Conservation (phyloP, 2,797 vertebrate species). For the Zalophus californianus region DNA sequence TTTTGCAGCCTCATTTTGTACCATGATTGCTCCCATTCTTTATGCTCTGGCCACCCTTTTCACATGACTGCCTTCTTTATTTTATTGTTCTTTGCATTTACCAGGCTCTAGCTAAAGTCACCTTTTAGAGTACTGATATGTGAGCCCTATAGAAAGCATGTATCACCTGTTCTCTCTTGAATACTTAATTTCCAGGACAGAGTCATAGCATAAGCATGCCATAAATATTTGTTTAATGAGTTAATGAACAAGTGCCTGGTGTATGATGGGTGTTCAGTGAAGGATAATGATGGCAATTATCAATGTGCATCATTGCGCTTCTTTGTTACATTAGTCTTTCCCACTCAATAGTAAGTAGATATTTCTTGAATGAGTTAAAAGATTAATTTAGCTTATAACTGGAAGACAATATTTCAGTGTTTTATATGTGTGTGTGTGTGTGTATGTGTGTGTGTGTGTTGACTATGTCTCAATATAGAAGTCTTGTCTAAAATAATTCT, state of each 20-base stretch:
- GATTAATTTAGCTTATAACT: constrained; percentile 12
- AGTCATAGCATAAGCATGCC: neutral
- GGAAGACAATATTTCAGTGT: neutral
- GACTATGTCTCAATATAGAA: neutral
- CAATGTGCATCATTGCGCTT: neutral
- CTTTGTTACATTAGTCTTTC: neutral
- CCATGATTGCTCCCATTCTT: neutral
- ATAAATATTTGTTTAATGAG: neutral
- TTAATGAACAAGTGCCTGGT: neutral
- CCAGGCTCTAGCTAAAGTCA: neutral
- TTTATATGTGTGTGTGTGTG: neutral
- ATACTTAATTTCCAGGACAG: neutral
- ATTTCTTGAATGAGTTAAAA: neutral
- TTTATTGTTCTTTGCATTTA: neutral
- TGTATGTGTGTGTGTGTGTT: rapidly evolving
- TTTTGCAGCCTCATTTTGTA: neutral
- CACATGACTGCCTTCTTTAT: neutral
- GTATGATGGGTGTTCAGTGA: neutral
- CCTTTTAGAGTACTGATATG: neutral
- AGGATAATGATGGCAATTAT: neutral
- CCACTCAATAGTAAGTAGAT: neutral
- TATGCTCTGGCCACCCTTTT: neutral
- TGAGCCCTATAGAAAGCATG: neutral
- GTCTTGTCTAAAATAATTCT: neutral
- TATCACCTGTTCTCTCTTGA: neutral